Evolutionary conservation across 2,888 invertebrate genomes (phyloP).

Genomic region (Cataglyphis livida): DNA sequence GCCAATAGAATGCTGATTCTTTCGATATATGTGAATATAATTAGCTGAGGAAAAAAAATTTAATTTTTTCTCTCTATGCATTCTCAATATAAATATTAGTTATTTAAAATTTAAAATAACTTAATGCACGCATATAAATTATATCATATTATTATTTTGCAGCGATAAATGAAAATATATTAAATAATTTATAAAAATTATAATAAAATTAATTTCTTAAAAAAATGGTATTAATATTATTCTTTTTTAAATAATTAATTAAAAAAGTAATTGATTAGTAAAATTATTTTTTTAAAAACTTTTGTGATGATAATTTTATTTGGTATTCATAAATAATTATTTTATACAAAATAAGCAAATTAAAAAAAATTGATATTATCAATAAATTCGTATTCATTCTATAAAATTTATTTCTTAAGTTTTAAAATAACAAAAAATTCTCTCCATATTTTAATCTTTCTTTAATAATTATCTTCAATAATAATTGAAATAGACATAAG

Average conservation of each 20-base stretch:
- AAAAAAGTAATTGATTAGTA: neutral
- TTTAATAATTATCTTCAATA: neutral
- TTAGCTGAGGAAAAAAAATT: conserved; percentile 5
- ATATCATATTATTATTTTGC: neutral
- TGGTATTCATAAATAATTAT: neutral
- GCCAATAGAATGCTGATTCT: neutral
- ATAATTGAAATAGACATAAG: neutral
- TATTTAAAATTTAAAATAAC: neutral
- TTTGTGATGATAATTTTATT: neutral
- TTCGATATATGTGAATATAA: neutral
- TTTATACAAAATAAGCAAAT: neutral
- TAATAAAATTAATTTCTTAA: neutral
- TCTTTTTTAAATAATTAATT: neutral
- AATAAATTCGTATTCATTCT: neutral
- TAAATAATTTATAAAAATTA: neutral
- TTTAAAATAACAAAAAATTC: neutral
- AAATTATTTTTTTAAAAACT: neutral
- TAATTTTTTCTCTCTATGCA: neutral
- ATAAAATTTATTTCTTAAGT: neutral
- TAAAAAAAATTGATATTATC: neutral
- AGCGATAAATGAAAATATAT: neutral
- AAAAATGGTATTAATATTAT: neutral
- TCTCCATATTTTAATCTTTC: neutral
- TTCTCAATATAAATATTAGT: neutral
- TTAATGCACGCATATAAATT: neutral